phyloP scores from a whole-genome alignment of 2,113 vertebrate genomes.

The Entomyzon cyanotis region DNA sequence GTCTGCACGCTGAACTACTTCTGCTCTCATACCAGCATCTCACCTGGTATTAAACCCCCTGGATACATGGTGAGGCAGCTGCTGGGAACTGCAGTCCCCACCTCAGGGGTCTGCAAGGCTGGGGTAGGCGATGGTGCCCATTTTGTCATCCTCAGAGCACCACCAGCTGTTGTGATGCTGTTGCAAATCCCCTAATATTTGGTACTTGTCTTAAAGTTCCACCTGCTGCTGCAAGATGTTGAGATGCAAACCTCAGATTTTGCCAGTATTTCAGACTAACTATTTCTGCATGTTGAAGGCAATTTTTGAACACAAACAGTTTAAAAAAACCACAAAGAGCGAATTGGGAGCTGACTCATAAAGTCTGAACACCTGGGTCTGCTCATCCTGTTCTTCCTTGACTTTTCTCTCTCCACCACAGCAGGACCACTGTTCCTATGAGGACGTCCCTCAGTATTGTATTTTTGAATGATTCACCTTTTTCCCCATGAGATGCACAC shows the following conservation, averaged over 20 bases:
- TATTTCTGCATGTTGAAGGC: not conserved
- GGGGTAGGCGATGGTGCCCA: rapidly evolving
- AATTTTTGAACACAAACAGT: not conserved
- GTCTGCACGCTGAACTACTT: not conserved
- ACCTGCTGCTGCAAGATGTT: not conserved
- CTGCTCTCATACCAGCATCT: not conserved
- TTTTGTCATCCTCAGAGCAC: not conserved
- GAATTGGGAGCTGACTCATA: not conserved
- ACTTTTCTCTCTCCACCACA: not conserved
- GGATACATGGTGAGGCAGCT: rapidly evolving
- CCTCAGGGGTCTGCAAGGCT: not conserved
- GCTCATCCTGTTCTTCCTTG: not conserved
- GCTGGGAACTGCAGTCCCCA: not conserved
- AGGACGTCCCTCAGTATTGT: not conserved
- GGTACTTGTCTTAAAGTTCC: not conserved
- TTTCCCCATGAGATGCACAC: not conserved
- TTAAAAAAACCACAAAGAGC: not conserved
- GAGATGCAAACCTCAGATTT: not conserved
- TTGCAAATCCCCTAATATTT: not conserved
- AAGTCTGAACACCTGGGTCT: not conserved
- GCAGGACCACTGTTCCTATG: not conserved
- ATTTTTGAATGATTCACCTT: not conserved
- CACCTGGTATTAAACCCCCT: not conserved
- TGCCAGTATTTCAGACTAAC: not conserved
- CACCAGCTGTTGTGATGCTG: not conserved